phyloP scores from a whole-genome alignment of 2,888 invertebrate species.

The Sturmia bella region DNA sequence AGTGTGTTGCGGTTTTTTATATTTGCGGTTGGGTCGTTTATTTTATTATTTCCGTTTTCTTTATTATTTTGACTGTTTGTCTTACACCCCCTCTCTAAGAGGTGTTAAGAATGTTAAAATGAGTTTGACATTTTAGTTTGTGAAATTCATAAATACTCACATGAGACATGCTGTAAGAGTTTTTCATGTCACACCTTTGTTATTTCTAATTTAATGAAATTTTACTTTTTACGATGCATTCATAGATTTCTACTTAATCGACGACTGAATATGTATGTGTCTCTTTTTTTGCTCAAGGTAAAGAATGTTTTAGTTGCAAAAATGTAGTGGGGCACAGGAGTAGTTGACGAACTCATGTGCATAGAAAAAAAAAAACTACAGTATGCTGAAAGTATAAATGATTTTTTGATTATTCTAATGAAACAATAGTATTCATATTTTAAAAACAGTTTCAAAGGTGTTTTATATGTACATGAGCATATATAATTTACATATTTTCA shows the following conservation, averaged over 20 bases:
- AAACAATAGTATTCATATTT: no score
- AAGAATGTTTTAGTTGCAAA: no score
- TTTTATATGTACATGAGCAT: no score
- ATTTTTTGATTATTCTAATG: no score
- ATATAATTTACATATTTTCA: no score
- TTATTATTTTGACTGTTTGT: neutral
- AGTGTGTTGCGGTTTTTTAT: conserved; percentile 30
- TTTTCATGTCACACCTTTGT: conserved; percentile 26
- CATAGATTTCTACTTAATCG: neutral
- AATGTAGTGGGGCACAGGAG: no score
- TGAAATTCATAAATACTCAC: conserved; percentile 13
- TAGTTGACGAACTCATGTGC: no score
- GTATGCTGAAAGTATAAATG: no score
- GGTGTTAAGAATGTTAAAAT: conserved; percentile 27
- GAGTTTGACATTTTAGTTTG: conserved; percentile 37
- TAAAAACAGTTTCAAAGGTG: no score
- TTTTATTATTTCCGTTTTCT: neutral
- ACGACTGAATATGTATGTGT: no score
- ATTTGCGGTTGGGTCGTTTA: conserved; percentile 4
- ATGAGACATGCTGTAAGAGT: conserved; percentile 9
- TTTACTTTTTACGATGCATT: neutral
- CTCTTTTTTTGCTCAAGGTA: neutral
- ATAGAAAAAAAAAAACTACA: no score
- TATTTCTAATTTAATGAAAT: conserved; percentile 12
- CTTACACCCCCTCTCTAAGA: neutral